These are phyloP conservation scores for Phataginus tricuspis DNA, from an alignment of 2,797 vertebrate genomes.

Conservation along the genomic window DNA sequence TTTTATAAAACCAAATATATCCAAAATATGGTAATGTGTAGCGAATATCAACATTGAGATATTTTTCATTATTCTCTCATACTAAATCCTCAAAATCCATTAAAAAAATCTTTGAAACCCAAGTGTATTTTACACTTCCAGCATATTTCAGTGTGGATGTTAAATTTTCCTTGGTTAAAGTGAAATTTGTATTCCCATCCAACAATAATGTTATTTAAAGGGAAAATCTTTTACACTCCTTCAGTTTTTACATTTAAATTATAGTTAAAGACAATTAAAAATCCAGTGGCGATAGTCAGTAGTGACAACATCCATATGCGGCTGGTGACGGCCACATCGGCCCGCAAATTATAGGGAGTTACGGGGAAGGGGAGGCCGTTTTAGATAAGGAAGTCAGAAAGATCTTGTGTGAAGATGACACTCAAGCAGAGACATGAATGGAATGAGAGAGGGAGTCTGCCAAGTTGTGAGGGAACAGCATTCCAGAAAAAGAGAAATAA, in stretches of 20 bases:
- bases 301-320: rapidly evolving
- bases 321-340: too few species aligned
- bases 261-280: background rate
- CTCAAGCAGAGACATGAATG: background rate
- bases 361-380: rapidly evolving
- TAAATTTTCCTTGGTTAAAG: background rate
- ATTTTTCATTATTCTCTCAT: background rate
- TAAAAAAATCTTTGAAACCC: background rate
- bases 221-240: background rate
- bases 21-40: background rate
- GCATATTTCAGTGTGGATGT: background rate
- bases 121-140: background rate
- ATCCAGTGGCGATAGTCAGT: rapidly evolving
- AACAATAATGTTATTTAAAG: background rate
- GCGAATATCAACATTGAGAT: background rate
- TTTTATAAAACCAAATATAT: background rate
- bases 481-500: background rate
- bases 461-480: background rate
- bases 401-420: background rate
- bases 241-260: background rate
- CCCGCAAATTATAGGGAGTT: background rate
- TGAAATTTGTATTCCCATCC: background rate
- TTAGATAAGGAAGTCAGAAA: background rate
- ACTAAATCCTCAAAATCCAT: background rate
- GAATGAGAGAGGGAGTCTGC: background rate